Percentiles rank a stretch among this genome's conserved stretches.
Evolutionary conservation across 1,140 invertebrate genomes (phyloP).

Genomic region (Globodera rostochiensis): DNA sequence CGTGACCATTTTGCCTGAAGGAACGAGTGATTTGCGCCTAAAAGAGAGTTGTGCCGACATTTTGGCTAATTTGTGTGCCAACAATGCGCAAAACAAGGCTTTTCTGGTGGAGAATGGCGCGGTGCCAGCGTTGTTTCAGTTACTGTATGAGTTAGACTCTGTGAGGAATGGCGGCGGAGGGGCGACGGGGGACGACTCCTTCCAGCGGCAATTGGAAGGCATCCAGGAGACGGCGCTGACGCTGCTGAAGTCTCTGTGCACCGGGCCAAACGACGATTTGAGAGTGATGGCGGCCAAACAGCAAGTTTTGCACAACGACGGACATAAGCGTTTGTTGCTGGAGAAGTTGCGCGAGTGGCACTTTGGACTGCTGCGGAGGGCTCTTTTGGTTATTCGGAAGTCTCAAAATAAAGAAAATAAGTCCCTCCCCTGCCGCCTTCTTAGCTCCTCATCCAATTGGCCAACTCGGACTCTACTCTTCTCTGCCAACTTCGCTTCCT

Average conservation of each 20-base stretch:
- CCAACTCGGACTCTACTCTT: neutral
- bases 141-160: constrained; percentile 45
- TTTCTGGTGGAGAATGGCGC: constrained; percentile 36
- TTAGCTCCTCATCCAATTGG: constrained; percentile 18
- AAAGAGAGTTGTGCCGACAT: constrained; percentile 46
- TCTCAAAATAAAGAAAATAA: neutral
- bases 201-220: neutral
- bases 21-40: constrained; percentile 38
- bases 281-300: constrained; percentile 25
- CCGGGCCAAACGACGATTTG: constrained; percentile 18
- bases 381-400: constrained; percentile 17
- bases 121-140: constrained; percentile 31
- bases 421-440: neutral
- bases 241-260: constrained; percentile 34
- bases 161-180: constrained; percentile 15
- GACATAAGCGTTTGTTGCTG: constrained; percentile 25
- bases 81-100: constrained; percentile 44
- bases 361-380: constrained; percentile 25
- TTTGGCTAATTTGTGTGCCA: constrained; percentile 48
- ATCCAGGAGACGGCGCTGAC: constrained; percentile 43
- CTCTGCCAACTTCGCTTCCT: constrained; percentile 8
- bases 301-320: constrained; percentile 26
- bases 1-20: constrained; percentile 27
- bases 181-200: neutral
- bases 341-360: constrained; percentile 28